These are phyloP conservation scores for Syngnathus floridae DNA, from an alignment of 2,113 vertebrate genomes.

Conservation along the genomic window DNA sequence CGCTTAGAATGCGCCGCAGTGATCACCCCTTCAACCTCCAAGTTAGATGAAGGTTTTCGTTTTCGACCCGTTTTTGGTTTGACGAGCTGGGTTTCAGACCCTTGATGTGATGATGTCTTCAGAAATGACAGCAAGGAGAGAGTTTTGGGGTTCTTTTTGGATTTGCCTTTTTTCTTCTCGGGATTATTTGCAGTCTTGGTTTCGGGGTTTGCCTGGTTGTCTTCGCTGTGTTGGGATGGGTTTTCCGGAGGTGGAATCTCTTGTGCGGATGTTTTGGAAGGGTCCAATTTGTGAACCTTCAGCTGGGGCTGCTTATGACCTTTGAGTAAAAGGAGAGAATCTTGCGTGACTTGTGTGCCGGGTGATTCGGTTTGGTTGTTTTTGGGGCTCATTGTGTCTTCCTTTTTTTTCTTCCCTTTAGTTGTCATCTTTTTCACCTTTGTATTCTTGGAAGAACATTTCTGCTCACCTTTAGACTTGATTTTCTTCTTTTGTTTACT, in stretches of 20 bases:
- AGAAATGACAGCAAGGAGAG: constrained; percentile 45
- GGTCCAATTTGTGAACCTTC: constrained; percentile 72
- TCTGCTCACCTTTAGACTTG: constrained; percentile 15
- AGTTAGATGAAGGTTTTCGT: constrained; percentile 59
- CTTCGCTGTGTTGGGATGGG: constrained; percentile 21
- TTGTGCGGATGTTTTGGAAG: constrained; percentile 46
- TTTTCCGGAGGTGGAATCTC: constrained; percentile 30
- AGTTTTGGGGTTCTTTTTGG: constrained; percentile 51
- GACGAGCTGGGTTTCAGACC: constrained; percentile 18
- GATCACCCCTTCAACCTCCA: constrained; percentile 64
- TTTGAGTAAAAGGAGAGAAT: constrained; percentile 69
- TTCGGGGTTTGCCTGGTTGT: constrained; percentile 4
- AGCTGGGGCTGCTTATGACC: constrained; percentile 75
- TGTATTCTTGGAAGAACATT: constrained; percentile 26
- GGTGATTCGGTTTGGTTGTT: constrained; percentile 11
- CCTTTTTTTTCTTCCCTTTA: constrained; percentile 34
- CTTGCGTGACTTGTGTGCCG: constrained; percentile 48
- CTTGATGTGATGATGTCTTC: constrained; percentile 19
- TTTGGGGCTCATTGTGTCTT: constrained; percentile 31
- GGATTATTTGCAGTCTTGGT: constrained; percentile 17
- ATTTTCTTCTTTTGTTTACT: constrained; percentile 42
- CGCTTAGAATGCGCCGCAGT: constrained; percentile 55
- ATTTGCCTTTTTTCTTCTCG: constrained; percentile 47
- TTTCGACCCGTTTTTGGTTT: constrained; percentile 66
- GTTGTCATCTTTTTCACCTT: constrained; percentile 36